Conservation (phyloP, 2,888 invertebrate species). For the Drosophila tripunctata region DNA sequence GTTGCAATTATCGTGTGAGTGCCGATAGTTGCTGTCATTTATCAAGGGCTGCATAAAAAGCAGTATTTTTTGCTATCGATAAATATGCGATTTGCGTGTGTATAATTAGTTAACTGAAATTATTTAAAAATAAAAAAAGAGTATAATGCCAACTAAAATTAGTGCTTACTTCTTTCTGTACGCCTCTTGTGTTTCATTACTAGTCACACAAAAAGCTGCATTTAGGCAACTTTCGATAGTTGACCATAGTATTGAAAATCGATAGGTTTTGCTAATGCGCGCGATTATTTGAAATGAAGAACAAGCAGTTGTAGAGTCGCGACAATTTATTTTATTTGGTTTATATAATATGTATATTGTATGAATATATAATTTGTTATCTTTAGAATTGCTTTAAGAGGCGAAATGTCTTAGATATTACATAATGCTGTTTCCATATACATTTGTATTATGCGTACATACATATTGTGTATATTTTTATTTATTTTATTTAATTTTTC, state of each 20-base stretch:
- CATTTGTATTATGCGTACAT: constrained; percentile 45
- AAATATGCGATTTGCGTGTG: too few species aligned
- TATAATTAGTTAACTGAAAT: too few species aligned
- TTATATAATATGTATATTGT: constrained; percentile 70
- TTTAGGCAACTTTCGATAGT: too few species aligned
- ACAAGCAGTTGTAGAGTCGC: constrained; percentile 37
- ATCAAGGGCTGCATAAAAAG: constrained; percentile 1
- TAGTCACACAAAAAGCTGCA: too few species aligned
- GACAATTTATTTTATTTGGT: constrained; percentile 73
- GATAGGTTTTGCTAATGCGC: too few species aligned
- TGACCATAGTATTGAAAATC: too few species aligned
- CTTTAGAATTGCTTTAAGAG: constrained; percentile 83
- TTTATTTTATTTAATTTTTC: background rate
- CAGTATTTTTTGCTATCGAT: constrained; percentile 1
- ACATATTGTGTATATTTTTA: background rate
- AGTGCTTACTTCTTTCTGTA: too few species aligned
- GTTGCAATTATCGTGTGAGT: constrained; percentile 30
- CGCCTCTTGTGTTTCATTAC: too few species aligned
- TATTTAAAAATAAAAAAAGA: too few species aligned
- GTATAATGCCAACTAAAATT: too few species aligned
- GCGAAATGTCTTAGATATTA: constrained; percentile 76
- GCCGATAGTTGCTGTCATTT: constrained; percentile 1
- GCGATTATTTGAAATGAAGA: background rate
- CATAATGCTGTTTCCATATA: constrained; percentile 52
- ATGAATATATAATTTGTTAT: constrained; percentile 61